Conservation (phyloP, 2,113 vertebrate species). For the Ailuropoda melanoleuca region DNA sequence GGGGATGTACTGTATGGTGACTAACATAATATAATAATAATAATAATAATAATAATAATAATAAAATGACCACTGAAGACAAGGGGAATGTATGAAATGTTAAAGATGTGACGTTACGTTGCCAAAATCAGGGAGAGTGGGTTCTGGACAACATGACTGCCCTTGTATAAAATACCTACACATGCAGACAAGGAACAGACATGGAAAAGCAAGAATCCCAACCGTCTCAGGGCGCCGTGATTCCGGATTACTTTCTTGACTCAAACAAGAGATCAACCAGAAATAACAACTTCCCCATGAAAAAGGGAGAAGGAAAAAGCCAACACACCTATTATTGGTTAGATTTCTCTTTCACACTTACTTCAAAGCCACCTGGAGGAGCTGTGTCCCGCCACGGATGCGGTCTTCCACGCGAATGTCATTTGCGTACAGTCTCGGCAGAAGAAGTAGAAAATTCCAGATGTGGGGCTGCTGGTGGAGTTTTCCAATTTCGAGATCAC, state of each 20-base stretch:
- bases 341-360: conserved; percentile 55
- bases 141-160: neutral
- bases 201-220: fast-evolving
- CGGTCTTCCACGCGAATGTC: neutral
- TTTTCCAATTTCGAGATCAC: conserved; percentile 77
- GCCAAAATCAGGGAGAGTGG: neutral
- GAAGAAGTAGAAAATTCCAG: conserved; percentile 79
- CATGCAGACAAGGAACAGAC: fast-evolving
- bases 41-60: neutral
- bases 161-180: fast-evolving
- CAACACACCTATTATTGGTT: fast-evolving
- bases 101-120: neutral
- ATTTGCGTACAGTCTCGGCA: conserved; percentile 46
- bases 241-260: fast-evolving
- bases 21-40: too few relatives aligned
- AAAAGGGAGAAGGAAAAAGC: neutral
- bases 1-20: too few relatives aligned
- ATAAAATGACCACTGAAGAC: neutral
- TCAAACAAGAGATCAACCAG: neutral
- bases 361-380: conserved; percentile 70
- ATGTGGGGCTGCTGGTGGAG: conserved; percentile 80
- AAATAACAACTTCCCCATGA: neutral
- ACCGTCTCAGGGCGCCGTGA: neutral
- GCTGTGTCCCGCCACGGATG: fast-evolving
- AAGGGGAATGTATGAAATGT: neutral